Evolutionary conservation across 2,797 vertebrate genomes (phyloP).

Genomic region (Scarus forsteni): DNA sequence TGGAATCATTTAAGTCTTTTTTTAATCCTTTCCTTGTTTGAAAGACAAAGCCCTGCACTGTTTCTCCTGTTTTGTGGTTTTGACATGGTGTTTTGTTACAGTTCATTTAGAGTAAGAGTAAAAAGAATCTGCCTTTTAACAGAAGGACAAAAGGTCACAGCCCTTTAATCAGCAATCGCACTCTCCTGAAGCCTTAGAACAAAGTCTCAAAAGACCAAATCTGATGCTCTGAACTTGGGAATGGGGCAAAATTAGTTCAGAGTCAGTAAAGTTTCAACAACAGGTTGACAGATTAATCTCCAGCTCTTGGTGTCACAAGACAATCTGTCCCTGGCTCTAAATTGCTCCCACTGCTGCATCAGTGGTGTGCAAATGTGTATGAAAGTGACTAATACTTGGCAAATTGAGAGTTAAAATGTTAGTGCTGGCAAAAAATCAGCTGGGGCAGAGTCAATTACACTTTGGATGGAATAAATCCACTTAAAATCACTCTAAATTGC

Average conservation of each 20-base stretch:
- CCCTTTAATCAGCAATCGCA: constrained; percentile 27
- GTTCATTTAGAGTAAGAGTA: constrained; percentile 24
- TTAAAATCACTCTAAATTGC: too few species aligned
- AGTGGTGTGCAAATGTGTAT: too few species aligned
- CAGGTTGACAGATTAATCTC: too few species aligned
- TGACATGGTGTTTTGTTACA: constrained; percentile 26
- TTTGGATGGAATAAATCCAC: too few species aligned
- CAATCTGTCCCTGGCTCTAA: too few species aligned
- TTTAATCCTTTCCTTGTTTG: constrained; percentile 3
- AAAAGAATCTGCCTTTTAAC: constrained; percentile 40
- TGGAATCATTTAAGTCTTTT: constrained; percentile 39
- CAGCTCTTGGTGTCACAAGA: too few species aligned
- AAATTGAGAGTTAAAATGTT: too few species aligned
- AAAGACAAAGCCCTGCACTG: constrained; percentile 15
- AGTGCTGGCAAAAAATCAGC: too few species aligned
- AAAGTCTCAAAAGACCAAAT: constrained; percentile 32
- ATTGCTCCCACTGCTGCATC: too few species aligned
- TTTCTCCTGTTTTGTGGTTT: constrained; percentile 13
- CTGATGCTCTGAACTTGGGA: constrained; percentile 6
- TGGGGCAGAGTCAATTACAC: too few species aligned
- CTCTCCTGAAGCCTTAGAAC: not conserved
- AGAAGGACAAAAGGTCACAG: constrained; percentile 21
- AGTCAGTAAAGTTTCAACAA: not conserved
- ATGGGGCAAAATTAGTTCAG: not conserved
- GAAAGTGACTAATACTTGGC: too few species aligned